Base-by-base conservation (phyloP, 1,140 invertebrate species). In the Macrostomum lignano region DNA sequence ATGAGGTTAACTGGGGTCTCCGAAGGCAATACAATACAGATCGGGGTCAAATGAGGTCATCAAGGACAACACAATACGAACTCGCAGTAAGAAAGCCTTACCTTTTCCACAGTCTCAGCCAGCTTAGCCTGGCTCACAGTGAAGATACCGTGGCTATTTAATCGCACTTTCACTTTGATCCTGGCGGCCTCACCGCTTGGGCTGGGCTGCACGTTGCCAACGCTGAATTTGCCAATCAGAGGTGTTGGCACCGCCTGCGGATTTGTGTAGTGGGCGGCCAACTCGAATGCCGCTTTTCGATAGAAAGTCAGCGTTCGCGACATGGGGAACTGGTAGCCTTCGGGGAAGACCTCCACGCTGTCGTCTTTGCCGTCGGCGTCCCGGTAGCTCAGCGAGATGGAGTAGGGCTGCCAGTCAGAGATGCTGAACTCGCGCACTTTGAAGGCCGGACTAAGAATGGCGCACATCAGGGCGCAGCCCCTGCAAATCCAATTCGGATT, bases 391-490 rank as follows among this genome's bases (percentile, higher is more conserved):
- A 91, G 60, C 42, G 73, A 72, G 21, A 94, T 70, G 1, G 76
- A 67, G 60, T 77, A 94, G 7, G 76, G 73, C 48, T 88, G 79
- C 39, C 77, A 69, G 53, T 98, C 86, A 6, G 73, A 73, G 2
- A 96, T 71, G 31, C 66, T 68, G 52, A 94, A 91, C 36, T 96
- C 86, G 37, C 77, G 65, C 21, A 96, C 84, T 50, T 79, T 69
- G 43, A 94, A 79, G 13, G 78, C 79, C 20, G 88, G 88, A 38
- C 76, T 86, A 36, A 94, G 62, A 63, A 94, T 93, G 6, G 88
- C 88, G 60, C 57, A 61, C 46, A 61, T 79, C 21, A 94, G 59
- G 19, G 86, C 82, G 58, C 82, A 91, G 1, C 86, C 88, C 33
- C 86, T n/a, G n/a, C n/a, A n/a, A n/a, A n/a, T n/a, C n/a, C n/a